Base-by-base conservation (phyloP, 2,797 vertebrate species). In the Enteromius afrohamiltoni region DNA sequence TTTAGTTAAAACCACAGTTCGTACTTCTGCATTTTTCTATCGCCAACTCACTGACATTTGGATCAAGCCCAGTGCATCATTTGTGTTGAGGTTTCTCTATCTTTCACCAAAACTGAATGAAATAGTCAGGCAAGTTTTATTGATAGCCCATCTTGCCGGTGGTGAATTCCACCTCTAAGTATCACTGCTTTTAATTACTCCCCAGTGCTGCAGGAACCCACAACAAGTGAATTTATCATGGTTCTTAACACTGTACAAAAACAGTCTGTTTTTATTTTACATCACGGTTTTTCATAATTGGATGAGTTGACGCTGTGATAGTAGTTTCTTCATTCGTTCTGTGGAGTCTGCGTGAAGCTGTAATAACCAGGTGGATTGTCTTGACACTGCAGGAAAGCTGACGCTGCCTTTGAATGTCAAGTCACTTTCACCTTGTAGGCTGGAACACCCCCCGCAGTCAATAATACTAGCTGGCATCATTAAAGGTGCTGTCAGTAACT, bases 401-500 rank as follows among this genome's bases (percentile, higher is more conserved):
- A 67, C 4, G 1, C 21, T 64, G 29, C n/a, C 31, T 69, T 58
- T 68, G 47, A 82, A 76, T 76, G 60, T 82, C 58, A 64, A 64
- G 70, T 75, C 47, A 31, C 62, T 55, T 82, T 67, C n/a, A 55
- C 70, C 60, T 65, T 65, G n/a, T 10, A 67, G 62, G n/a, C 67
- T 29, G 31, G 70, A 76, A 21, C 42, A 76, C 70, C n/a, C 58
- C 11, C 26, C 42, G 31, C 26, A 49, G 60, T 53, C 60, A 67
- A 51, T 65, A 76, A 76, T 67, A 65, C 8, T 11, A 82, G 47
- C 42, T 74, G 53, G 62, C 71, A 55, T 68, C 71, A 82, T 75
- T 82, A 51, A 82, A 76, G 60, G 71, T 76, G 26, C 51, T 81
- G 55, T 62, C 69, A 51, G 80, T 75, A 76, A 67, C 58, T 67